A percentile compares a stretch with the other conserved stretches of the same genome.
phyloP scores from a whole-genome alignment of 1,140 invertebrate genomes.

The Plectrocnemia conspersa region DNA sequence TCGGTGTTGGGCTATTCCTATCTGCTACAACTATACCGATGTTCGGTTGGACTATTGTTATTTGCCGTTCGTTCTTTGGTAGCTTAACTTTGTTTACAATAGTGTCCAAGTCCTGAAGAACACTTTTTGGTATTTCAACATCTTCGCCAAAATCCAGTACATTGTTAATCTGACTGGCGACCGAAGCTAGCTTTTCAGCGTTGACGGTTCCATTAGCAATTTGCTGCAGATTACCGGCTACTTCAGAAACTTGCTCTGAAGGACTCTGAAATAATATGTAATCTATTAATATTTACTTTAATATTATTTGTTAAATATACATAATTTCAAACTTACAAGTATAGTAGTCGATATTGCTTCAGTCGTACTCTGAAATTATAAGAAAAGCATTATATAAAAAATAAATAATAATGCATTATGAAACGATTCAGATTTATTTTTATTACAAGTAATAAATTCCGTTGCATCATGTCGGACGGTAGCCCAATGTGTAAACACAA shows the following conservation, averaged over 20 bases:
- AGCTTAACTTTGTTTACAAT: slow-evolving; percentile 41
- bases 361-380: too few species aligned
- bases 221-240: slow-evolving; percentile 12
- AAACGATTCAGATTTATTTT: too few species aligned
- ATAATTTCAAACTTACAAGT: too few species aligned
- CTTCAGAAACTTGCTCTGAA: slow-evolving; percentile 18
- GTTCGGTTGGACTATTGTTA: slow-evolving; percentile 38
- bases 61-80: slow-evolving; percentile 34
- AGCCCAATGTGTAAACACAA: too few species aligned
- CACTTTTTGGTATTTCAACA: slow-evolving; percentile 40
- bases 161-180: slow-evolving; percentile 39
- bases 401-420: too few species aligned
- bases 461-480: too few species aligned
- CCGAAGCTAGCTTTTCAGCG: background rate
- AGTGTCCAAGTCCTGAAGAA: slow-evolving; percentile 43
- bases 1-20: slow-evolving; percentile 36
- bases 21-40: slow-evolving; percentile 45
- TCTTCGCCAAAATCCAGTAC: slow-evolving; percentile 39
- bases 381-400: too few species aligned
- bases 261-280: slow-evolving; percentile 16
- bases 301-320: too few species aligned
- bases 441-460: too few species aligned
- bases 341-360: too few species aligned
- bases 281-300: too few species aligned
- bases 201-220: slow-evolving; percentile 18